Evolutionary conservation across 2,888 invertebrate genomes (phyloP), one percentile per base, ranked within the genome.

Genomic region (Tortricodes alternella): DNA sequence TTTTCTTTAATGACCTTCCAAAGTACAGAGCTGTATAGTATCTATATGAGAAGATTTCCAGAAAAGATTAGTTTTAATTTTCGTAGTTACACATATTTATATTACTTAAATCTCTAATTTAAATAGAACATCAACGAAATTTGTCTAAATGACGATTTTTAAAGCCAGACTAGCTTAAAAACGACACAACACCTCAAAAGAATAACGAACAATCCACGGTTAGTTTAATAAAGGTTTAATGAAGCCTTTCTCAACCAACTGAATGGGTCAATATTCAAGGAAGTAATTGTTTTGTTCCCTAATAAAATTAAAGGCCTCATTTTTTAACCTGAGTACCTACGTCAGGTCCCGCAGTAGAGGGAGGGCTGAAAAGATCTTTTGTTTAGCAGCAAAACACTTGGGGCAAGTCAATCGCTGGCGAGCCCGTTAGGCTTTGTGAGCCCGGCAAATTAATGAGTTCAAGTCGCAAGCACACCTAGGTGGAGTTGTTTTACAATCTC

Each of bases 381-480:
- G 85, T 88, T 83, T 71, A 65, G 66, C 67, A 70, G 76, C 80
- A 81, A 84, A 87, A 86, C 83, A 85, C 85, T 88, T 76, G 78
- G 77, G 80, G 76, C 72, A 74, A 89, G 88, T 89, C 89, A 87
- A 88, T 89, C 85, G 81, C 62, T 67, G 65, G 62, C 67, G 65
- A 65, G 66, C 68, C 71, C 73, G 74, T 71, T 76, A 76, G 74
- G 78, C 86, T 85, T 87, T 87, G 78, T 71, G 68, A 70, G 66
- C 70, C 8, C 78, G 76, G 79, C 78, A 89, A 89, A 88, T 89
- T 89, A 89, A 89, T 84, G 89, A 84, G 76, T 56, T 38, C 43
- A 32, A 41, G 41, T 80, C 66, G 65, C 64, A 66, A 73, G 68
- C 62, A 68, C 70, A 61, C 66, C 59, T 61, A 68, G 69, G 70